Evolutionary conservation across 2,888 invertebrate species (phyloP), one percentile per base, ranked within the genome.

Genomic region (Yponomeuta sedellus): DNA sequence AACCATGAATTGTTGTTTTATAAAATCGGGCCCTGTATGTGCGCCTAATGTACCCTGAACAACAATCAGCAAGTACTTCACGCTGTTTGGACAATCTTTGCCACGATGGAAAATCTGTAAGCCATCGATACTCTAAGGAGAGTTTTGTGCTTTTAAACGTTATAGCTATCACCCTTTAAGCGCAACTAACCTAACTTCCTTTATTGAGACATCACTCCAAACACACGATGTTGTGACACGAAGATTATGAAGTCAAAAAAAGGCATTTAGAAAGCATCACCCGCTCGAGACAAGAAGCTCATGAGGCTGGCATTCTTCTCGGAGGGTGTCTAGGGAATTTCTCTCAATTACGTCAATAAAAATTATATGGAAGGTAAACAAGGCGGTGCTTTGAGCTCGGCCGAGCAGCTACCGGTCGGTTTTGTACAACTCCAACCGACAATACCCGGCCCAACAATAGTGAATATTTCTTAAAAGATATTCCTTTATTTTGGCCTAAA

Each of bases 331-430:
- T 77, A 75, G 79, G 34, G 75, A 80, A 79, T 80, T 78, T 82
- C 78, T 76, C 83, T 85, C 84, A 85, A 89, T 89, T 86, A 86
- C 86, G 67, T 85, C 83, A 87, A 86, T 91, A 89, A 89, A 89
- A 88, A 88, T 88, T 84, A 91, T 90, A 86, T 85, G 87, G 84
- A 83, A 85, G 77, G 82, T 74, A 89, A 91, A 90, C 89, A 88
- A 70, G 70, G 19, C 52, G 71, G 65, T 69, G 70, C 85, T 89
- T 90, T 89, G 87, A 88, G 75, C 75, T 72, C 39, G 73, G 79
- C 84, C 83, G 83, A 73, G 20, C 77, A 72, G 90, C 90, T 90
- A 90, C 90, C 86, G 89, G 75, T 78, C 80, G 88, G 88, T 89
- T 87, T 88, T 88, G 86, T 88, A 88, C 90, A 90, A 89, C 82